Base-by-base conservation (phyloP, 2,113 vertebrate species). In the Hemichromis elongatus region DNA sequence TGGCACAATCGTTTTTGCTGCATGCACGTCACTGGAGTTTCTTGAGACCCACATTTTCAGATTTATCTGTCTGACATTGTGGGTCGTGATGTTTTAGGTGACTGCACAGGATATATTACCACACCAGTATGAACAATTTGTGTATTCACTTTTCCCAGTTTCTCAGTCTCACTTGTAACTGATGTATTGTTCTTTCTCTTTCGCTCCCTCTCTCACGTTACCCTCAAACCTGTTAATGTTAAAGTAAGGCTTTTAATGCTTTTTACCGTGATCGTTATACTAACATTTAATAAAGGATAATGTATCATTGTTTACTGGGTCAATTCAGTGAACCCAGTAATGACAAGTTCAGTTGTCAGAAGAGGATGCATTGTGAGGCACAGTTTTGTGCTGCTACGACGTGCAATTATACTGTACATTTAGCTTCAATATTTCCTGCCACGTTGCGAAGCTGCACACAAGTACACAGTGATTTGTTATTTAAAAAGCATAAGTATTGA, bases 31-130 rank as follows among this genome's bases (percentile, higher is more conserved):
- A 66, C 53, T 9, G 28, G 12, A 5, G 73, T 61, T 14, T 86
- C 81, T 75, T 18, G 21, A 57, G 83, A 84, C 13, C n/a, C 19
- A 26, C 56, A 45, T 82, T 92, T 84, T 53, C 30, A 88, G 82
- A 78, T 28, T 63, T 37, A 42, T 79, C n/a, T 16, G 6, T 53
- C 63, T 83, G 86, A 81, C 35, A 30, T 37, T 28, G 6, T 3
- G 6, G 7, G 21, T 9, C 16, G 13, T 30, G 35, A 85, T 81
- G 18, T 83, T 79, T 84, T 28, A 45, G 52, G 78, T 5, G 16
- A 80, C n/a, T 53, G 9, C 40, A 66, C 75, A 79, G 45, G 35
- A 40, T 45, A 53, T 68, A 83, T n/a, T 75, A 53, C 63, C 70
- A 37, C 7, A 55, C 33, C 73, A 83, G 52, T 56, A 26, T 77